Evolutionary conservation across 1,140 invertebrate genomes (phyloP).

Genomic region (Scaptomyza graminum): DNA sequence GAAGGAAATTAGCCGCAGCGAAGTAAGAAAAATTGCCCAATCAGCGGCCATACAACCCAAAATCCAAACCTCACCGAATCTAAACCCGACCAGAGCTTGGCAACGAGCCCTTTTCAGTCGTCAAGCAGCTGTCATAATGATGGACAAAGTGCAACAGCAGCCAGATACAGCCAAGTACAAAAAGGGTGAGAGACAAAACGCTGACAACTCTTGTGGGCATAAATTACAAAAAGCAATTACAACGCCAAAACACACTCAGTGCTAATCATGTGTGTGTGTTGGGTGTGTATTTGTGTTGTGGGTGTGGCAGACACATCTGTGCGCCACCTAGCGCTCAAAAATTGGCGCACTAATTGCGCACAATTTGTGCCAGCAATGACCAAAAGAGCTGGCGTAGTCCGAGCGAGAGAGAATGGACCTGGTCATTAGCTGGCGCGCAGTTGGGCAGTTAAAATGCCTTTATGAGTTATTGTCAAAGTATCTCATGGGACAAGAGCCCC

Average conservation of each 20-base stretch:
- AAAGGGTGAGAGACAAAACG: slow-evolving; percentile 60
- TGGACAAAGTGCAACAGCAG: slow-evolving; percentile 71
- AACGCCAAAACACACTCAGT: slow-evolving; percentile 69
- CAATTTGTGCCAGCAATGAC: slow-evolving; percentile 60
- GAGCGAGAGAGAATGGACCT: slow-evolving; percentile 20
- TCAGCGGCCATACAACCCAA: slow-evolving; percentile 34
- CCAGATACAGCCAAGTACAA: slow-evolving; percentile 31
- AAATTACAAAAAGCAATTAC: slow-evolving; percentile 82
- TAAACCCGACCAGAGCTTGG: slow-evolving; percentile 16
- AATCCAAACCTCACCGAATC: slow-evolving; percentile 11
- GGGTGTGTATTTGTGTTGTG: slow-evolving; percentile 7
- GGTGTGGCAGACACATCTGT: slow-evolving; percentile 60
- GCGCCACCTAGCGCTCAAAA: slow-evolving; percentile 74
- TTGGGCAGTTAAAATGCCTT: slow-evolving; percentile 70
- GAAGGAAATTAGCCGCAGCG: slow-evolving; percentile 54
- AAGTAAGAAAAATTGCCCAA: slow-evolving; percentile 70
- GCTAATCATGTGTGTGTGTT: slow-evolving; percentile 61
- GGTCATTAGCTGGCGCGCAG: slow-evolving; percentile 60
- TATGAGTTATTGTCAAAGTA: slow-evolving; percentile 75
- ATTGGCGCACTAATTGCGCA: slow-evolving; percentile 76
- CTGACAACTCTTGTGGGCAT: slow-evolving; percentile 71
- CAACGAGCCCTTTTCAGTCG: slow-evolving; percentile 58
- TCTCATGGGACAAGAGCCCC: slow-evolving; percentile 38
- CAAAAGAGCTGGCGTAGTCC: not conserved
- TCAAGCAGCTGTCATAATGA: slow-evolving; percentile 81